Evolutionary conservation across 2,888 invertebrate species (phyloP), one percentile per base, ranked within the genome.

Genomic region (Spodoptera picta): DNA sequence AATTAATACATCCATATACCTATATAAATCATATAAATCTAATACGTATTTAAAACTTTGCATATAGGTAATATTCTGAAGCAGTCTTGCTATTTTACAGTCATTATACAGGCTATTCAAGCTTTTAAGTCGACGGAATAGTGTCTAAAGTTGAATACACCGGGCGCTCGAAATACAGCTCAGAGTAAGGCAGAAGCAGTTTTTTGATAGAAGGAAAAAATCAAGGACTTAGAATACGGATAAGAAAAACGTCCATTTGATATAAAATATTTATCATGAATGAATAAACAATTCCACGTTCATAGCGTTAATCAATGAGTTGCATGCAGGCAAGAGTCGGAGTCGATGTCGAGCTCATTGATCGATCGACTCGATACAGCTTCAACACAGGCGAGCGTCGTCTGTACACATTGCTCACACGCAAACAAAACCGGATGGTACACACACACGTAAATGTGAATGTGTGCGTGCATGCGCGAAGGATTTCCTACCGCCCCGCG

Each of bases 231-330:
- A 75, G 80, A 82, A 83, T 82, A 82, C 80, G 80, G 80, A 82
- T 83, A 85, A 86, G 83, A 87, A 88, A 89, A 90, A 88, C 83
- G 80, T 87, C 82, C 77, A 86, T 90, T 90, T 89, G 78, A 88
- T 89, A 92, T 90, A 90, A 91, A 91, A 92, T 93, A 92, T 92
- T 90, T 87, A 90, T 91, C 87, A 91, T 93, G 93, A 94, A 94
- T 94, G 94, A 93, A 93, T 92, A 92, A 93, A 92, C 93, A 93
- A 94, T 93, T 93, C 91, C 90, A 92, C 92, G 93, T 92, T 92
- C 93, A 92, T 93, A 93, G 91, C 92, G 92, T 93, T 92, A 94
- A 94, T 94, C 93, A 94, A 94, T 94, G 94, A 93, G 91, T 93
- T 91, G 93, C 92, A 94, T 92, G 93, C 93, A 93, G 90, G 91